These are phyloP conservation scores for Pygocentrus nattereri DNA, from an alignment of 2,797 vertebrate species.

Conservation along the genomic window DNA sequence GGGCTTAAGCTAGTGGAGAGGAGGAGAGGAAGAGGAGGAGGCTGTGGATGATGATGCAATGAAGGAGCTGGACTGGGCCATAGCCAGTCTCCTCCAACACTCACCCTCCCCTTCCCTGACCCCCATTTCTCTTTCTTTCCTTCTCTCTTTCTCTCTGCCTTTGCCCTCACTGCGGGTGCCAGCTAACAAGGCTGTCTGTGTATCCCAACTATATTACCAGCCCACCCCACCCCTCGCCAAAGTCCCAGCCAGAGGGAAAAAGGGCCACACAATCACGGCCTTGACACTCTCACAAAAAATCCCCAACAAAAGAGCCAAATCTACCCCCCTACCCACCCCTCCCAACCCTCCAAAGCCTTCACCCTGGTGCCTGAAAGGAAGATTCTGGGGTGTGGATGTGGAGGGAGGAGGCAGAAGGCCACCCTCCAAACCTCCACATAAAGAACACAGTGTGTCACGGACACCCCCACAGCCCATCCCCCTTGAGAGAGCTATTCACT, in stretches of 20 bases:
- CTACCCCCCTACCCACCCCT: slow-evolving; percentile 58
- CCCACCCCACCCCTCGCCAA: slow-evolving; percentile 47
- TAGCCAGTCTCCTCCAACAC: slow-evolving; percentile 45
- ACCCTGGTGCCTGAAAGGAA: slow-evolving; percentile 76
- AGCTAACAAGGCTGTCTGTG: slow-evolving; percentile 83
- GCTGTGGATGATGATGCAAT: slow-evolving; percentile 71
- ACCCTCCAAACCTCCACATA: slow-evolving; percentile 76
- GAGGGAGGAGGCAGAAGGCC: slow-evolving; percentile 70
- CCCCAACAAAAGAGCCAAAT: slow-evolving; percentile 39
- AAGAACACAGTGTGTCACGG: slow-evolving; percentile 78
- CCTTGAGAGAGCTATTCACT: slow-evolving; percentile 33
- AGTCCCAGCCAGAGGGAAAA: slow-evolving; percentile 65
- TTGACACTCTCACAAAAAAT: slow-evolving; percentile 80
- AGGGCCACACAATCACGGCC: slow-evolving; percentile 83
- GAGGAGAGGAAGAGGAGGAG: slow-evolving; percentile 56
- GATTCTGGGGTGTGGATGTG: slow-evolving; percentile 78
- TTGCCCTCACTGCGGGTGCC: slow-evolving; percentile 67
- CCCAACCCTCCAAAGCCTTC: slow-evolving; percentile 48
- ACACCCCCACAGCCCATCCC: slow-evolving; percentile 28
- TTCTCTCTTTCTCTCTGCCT: slow-evolving; percentile 37
- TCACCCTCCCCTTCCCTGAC: slow-evolving; percentile 40
- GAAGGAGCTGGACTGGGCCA: slow-evolving; percentile 57
- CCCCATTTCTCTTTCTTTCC: slow-evolving; percentile 56
- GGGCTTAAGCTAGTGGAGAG: slow-evolving; percentile 68
- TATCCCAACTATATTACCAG: slow-evolving; percentile 74